A percentile compares a stretch with the other conserved stretches of the same genome.
Evolutionary conservation across 1,140 invertebrate genomes (phyloP).

Genomic region (Zaprionus gabonicus): DNA sequence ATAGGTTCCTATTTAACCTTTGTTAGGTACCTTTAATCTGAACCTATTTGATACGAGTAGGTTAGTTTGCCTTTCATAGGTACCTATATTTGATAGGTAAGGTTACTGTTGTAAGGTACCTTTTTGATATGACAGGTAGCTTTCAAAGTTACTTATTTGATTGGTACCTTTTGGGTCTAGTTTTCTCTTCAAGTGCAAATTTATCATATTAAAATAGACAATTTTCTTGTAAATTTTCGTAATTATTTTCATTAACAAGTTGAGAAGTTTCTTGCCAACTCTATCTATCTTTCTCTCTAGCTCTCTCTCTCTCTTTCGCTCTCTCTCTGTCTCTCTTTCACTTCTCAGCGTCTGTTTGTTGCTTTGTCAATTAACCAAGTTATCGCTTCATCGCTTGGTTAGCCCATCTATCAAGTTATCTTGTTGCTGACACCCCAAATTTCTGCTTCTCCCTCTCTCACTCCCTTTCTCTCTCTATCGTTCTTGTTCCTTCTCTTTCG

Average conservation of each 20-base stretch:
- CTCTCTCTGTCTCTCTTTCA: neutral
- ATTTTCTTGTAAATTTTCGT: no score
- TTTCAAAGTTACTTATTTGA: no score
- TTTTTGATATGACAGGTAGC: no score
- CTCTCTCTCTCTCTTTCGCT: neutral
- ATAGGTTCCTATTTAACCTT: no score
- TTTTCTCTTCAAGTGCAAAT: neutral
- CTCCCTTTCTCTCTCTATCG: neutral
- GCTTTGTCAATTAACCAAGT: conserved; percentile 9
- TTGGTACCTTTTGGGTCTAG: no score
- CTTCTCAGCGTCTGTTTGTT: neutral
- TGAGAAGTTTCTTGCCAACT: neutral
- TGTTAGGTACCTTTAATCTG: no score
- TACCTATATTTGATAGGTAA: no score
- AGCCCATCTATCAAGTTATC: conserved; percentile 2
- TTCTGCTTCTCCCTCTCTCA: neutral
- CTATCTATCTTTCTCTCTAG: neutral
- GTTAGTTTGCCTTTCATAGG: no score
- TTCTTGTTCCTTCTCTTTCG: neutral
- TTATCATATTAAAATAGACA: no score
- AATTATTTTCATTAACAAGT: neutral
- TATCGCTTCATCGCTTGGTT: conserved; percentile 4
- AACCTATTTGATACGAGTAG: no score
- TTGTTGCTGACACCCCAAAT: conserved; percentile 1
- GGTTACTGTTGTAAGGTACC: no score